Percentiles rank a stretch among this genome's conserved stretches.
Evolutionary conservation across 1,140 invertebrate species (phyloP).

Genomic region (Heliconius nattereri): DNA sequence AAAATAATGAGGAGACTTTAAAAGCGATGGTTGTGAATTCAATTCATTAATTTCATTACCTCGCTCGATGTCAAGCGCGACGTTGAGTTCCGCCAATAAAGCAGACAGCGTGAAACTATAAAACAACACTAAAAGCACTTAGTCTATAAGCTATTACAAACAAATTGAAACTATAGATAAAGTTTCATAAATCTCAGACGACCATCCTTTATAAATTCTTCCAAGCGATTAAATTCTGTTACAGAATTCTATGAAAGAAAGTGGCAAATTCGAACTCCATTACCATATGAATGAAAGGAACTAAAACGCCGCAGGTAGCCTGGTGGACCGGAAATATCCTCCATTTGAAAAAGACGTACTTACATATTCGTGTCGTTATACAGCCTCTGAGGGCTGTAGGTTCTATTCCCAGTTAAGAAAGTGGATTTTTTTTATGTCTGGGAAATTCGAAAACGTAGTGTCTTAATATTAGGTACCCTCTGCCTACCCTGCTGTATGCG

Average conservation of each 20-base stretch:
- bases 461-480: background rate
- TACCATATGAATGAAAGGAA: slow-evolving; percentile 72
- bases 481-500: too few species aligned
- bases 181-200: slow-evolving; percentile 45
- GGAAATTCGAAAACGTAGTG: background rate
- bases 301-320: slow-evolving; percentile 65
- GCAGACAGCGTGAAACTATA: too few species aligned
- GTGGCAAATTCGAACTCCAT: slow-evolving; percentile 61
- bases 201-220: slow-evolving; percentile 54
- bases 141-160: background rate
- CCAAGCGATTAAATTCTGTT: slow-evolving; percentile 48
- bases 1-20: too few species aligned
- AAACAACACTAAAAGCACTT: background rate
- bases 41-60: too few species aligned
- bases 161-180: slow-evolving; percentile 30
- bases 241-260: slow-evolving; percentile 47
- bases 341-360: slow-evolving; percentile 17
- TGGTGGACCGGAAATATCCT: slow-evolving; percentile 62
- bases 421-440: background rate
- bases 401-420: background rate
- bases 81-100: too few species aligned
- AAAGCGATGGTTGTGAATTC: too few species aligned
- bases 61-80: too few species aligned
- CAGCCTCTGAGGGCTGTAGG: background rate
- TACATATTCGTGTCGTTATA: background rate